These are phyloP conservation scores for Lasioglossum lativentre DNA, from an alignment of 2,888 invertebrate genomes.

Conservation along the genomic window DNA sequence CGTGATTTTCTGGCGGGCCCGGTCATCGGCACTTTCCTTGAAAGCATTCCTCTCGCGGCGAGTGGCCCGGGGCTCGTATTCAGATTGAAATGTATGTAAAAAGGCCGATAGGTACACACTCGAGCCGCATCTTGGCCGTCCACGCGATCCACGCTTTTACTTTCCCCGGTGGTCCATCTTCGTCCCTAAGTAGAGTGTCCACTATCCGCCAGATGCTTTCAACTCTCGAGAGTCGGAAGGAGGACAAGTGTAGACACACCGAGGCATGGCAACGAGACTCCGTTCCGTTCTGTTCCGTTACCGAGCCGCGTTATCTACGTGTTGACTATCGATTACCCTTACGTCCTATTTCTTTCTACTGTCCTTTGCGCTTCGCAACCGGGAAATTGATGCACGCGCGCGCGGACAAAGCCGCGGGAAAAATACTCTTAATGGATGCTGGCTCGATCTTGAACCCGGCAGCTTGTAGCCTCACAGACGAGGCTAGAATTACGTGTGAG, in stretches of 20 bases:
- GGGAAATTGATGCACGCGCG: slow-evolving; percentile 29
- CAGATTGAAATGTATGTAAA: slow-evolving; percentile 66
- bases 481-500: neutral
- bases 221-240: slow-evolving; percentile 57
- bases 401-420: neutral
- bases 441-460: neutral
- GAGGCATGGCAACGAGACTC: slow-evolving; percentile 29
- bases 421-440: slow-evolving; percentile 21
- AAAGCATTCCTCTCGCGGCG: slow-evolving; percentile 42
- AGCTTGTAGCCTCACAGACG: neutral
- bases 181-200: slow-evolving; percentile 74
- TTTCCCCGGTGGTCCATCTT: slow-evolving; percentile 47
- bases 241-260: slow-evolving; percentile 61
- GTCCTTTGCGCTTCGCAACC: slow-evolving; percentile 1
- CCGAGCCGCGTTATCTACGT: slow-evolving; percentile 41
- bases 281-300: neutral
- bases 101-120: slow-evolving; percentile 65
- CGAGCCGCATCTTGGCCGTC: slow-evolving; percentile 41
- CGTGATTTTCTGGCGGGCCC: slow-evolving; percentile 59
- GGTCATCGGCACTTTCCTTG: slow-evolving; percentile 48
- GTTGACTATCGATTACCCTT: slow-evolving; percentile 57
- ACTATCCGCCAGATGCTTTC: slow-evolving; percentile 74
- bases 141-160: slow-evolving; percentile 55
- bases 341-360: slow-evolving; percentile 39
- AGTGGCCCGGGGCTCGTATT: slow-evolving; percentile 47